phyloP scores from a whole-genome alignment of 2,888 invertebrate species.

The Lithophane ornitopus region DNA sequence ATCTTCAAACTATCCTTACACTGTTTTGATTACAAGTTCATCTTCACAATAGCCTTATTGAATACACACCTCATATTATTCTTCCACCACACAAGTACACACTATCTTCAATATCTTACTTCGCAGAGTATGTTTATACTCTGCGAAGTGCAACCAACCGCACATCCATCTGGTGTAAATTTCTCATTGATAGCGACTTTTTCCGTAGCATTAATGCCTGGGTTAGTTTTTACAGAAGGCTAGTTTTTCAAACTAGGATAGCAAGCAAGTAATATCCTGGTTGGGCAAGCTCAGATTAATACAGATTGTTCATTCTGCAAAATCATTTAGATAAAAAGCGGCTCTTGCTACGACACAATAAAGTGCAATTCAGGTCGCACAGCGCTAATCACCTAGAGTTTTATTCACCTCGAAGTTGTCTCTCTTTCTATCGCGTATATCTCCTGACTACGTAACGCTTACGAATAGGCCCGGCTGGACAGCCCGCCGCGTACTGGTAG shows the following conservation, averaged over 20 bases:
- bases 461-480: too few relatives aligned
- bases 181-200: background rate
- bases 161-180: background rate
- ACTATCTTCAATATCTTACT: background rate
- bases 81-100: background rate
- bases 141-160: background rate
- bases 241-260: background rate
- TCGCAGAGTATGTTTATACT: too few relatives aligned
- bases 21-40: conserved; percentile 8
- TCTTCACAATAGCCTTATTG: conserved; percentile 31
- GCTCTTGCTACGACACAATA: too few relatives aligned
- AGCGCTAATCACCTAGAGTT: too few relatives aligned
- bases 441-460: too few relatives aligned
- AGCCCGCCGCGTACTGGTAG: too few relatives aligned
- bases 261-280: background rate
- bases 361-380: too few relatives aligned
- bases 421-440: too few relatives aligned
- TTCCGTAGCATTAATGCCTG: background rate
- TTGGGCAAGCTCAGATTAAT: too few relatives aligned
- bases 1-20: background rate
- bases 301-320: too few relatives aligned
- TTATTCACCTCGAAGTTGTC: too few relatives aligned
- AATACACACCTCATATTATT: conserved; percentile 25
- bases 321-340: too few relatives aligned
- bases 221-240: background rate